Percentiles rank a stretch among this genome's conserved stretches.
phyloP scores from a whole-genome alignment of 2,888 invertebrate species.

The Timema cristinae region DNA sequence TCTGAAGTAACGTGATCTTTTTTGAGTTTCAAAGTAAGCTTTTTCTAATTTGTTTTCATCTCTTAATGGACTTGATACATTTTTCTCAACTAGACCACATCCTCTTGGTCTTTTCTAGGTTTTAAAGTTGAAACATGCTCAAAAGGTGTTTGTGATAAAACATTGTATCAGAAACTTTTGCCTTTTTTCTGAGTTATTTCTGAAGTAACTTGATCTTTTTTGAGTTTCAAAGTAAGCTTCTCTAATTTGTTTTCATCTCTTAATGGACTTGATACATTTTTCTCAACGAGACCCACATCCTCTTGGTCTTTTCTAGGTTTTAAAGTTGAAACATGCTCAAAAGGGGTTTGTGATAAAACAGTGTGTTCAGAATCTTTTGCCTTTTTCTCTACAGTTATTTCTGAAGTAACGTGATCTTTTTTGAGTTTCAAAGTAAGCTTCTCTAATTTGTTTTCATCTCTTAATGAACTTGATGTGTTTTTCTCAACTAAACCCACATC shows the following conservation, averaged over 20 bases:
- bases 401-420: too few species aligned
- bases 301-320: slow-evolving; percentile 25
- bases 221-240: slow-evolving; percentile 36
- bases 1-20: slow-evolving; percentile 22
- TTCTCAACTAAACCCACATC: too few species aligned
- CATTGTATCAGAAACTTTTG: not conserved
- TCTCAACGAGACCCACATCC: not conserved
- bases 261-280: slow-evolving; percentile 24
- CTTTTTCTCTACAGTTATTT: too few species aligned
- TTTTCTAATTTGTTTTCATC: slow-evolving; percentile 25
- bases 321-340: too few species aligned
- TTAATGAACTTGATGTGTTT: too few species aligned
- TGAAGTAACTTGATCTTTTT: slow-evolving; percentile 22
- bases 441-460: too few species aligned
- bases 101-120: slow-evolving; percentile 23
- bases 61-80: slow-evolving; percentile 36
- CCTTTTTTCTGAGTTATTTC: slow-evolving; percentile 25
- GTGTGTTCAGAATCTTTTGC: too few species aligned
- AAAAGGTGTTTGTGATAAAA: not conserved
- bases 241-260: slow-evolving; percentile 32
- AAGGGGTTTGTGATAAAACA: too few species aligned
- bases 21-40: slow-evolving; percentile 38
- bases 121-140: slow-evolving; percentile 39
- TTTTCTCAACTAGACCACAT: not conserved
- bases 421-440: too few species aligned